Base-by-base conservation (phyloP, 2,113 vertebrate genomes). In the Eudyptes chrysolophus region DNA sequence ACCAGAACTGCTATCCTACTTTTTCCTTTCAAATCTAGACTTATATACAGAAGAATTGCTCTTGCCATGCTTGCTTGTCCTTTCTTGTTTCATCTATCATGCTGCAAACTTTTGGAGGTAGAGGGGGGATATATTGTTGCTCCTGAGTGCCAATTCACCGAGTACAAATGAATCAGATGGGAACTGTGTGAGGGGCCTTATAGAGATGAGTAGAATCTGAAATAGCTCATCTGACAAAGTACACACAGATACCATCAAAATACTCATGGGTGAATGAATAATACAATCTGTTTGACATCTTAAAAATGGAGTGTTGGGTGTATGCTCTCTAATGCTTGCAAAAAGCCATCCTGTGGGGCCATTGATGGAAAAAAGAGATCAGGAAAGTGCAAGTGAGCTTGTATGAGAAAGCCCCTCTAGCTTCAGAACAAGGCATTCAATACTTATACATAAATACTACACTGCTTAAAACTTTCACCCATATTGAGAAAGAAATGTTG, bases 201-300 rank as follows among this genome's bases (percentile, higher is more conserved):
- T 64, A 95, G 75, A 86, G 34, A 78, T 27, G 36, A 90, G 20
- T 61, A 69, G 14, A 77, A 32, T 49, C 69, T 82, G 64, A 97
- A 97, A 94, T 76, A 92, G 52, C 10, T 86, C 54, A 80, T 88
- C 71, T 86, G 71, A 84, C 34, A 89, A 87, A 96, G 81, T 72
- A 66, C 84, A 72, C 64, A 74, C 22, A 76, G 66, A 83, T 49
- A 55, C 46, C 60, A 71, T 77, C 64, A 64, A 88, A 94, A 75
- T 66, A 69, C 36, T 89, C 62, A 61, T 62, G 80, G 49, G 9
- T 40, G 20, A 93, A 90, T 77, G 87, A 92, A 91, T 95, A 95
- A 72, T 68, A 62, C 51, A 46, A 87, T 70, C 58, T 90, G 30
- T 8, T 57, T 87, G 36, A 74, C 40, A 78, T 72, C 51, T 81